Conservation (phyloP, 2,888 invertebrate species). For the Pharmacophagus antenor region DNA sequence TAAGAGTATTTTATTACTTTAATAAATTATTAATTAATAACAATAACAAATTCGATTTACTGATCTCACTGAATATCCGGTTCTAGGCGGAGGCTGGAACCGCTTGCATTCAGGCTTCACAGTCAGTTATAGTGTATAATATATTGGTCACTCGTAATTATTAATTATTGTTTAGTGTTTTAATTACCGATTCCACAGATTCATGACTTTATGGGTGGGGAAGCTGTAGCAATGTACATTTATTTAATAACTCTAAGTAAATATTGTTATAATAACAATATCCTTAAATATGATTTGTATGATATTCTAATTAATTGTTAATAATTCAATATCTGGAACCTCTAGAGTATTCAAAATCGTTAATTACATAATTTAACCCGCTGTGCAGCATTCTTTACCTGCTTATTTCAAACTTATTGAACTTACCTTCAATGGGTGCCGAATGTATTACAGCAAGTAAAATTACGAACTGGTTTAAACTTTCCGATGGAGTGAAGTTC, state of each 20-base stretch:
- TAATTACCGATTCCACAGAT: too few species aligned
- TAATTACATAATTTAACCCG: neutral
- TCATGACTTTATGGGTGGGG: too few species aligned
- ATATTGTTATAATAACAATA: neutral
- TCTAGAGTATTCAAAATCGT: neutral
- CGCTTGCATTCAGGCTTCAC: too few species aligned
- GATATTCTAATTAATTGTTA: neutral
- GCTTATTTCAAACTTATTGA: conserved; percentile 41
- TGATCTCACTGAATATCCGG: too few species aligned
- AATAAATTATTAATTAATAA: too few species aligned
- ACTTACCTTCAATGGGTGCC: conserved; percentile 43
- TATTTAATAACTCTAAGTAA: neutral
- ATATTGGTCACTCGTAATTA: too few species aligned
- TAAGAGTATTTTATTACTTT: too few species aligned
- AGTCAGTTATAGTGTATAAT: too few species aligned
- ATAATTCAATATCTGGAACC: neutral
- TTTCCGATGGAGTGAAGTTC: conserved; percentile 77
- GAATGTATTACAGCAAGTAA: conserved; percentile 64
- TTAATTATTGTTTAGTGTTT: too few species aligned
- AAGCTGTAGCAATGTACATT: neutral
- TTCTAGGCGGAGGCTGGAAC: too few species aligned
- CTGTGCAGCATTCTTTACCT: neutral
- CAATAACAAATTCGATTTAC: too few species aligned
- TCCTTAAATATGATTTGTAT: neutral
- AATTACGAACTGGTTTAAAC: conserved; percentile 74